Percentiles rank a stretch among this genome's conserved stretches.
Conservation (phyloP, 2,797 vertebrate genomes). For the Sarcophilus harrisii region DNA sequence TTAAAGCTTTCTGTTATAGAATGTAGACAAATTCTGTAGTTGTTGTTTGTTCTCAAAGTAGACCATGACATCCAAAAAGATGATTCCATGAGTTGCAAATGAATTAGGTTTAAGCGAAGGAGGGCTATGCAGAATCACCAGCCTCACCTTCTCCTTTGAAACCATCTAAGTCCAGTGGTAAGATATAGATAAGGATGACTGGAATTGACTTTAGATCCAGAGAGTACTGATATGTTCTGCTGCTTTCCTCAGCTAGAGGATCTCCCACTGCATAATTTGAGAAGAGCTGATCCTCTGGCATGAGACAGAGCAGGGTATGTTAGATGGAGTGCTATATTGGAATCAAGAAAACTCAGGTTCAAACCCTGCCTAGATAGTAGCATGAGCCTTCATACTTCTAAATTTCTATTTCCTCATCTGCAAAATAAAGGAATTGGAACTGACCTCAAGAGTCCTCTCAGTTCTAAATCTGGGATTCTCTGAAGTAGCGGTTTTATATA, state of each 20-base stretch:
- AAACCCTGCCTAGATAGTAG: neutral
- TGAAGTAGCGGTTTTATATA: neutral
- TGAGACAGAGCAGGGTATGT: neutral
- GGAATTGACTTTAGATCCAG: no score
- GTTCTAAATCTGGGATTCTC: neutral
- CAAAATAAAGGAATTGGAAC: neutral
- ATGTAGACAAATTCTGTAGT: neutral
- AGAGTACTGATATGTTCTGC: neutral
- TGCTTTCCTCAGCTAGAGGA: neutral
- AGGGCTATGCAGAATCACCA: no score
- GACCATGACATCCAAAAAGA: no score
- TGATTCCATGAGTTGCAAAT: no score
- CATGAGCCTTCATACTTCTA: neutral
- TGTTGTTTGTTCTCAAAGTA: no score
- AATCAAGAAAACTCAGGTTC: neutral
- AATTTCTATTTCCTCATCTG: neutral
- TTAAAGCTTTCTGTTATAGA: neutral
- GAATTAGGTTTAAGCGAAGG: no score
- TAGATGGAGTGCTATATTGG: neutral
- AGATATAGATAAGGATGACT: no score
- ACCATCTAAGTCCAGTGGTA: no score
- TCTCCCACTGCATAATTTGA: neutral
- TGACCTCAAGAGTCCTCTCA: neutral
- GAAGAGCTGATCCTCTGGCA: neutral
- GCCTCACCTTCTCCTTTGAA: no score